phyloP scores from a whole-genome alignment of 2,113 vertebrate genomes.

The Cathartes aura region DNA sequence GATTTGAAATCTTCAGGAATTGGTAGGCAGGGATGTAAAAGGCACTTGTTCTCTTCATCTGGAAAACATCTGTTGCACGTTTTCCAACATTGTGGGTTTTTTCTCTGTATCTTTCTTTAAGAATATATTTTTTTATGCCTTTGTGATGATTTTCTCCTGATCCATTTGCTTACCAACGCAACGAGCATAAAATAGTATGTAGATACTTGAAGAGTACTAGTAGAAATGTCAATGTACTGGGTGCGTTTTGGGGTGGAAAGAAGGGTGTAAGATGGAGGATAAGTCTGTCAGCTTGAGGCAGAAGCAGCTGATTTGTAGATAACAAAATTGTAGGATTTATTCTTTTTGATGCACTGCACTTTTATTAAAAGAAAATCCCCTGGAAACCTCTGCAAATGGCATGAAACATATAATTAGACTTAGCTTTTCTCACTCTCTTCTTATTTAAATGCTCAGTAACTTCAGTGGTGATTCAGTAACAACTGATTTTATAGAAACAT shows the following conservation, averaged over 20 bases:
- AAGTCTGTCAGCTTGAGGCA: background rate
- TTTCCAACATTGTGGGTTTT: background rate
- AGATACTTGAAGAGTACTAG: background rate
- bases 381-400: constrained; percentile 63
- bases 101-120: background rate
- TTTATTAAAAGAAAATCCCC: constrained; percentile 63
- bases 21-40: background rate
- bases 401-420: constrained; percentile 57
- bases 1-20: background rate
- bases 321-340: constrained; percentile 61
- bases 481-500: constrained; percentile 56
- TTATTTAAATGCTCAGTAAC: constrained; percentile 58
- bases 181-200: background rate
- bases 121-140: background rate
- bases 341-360: constrained; percentile 42
- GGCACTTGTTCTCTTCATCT: background rate
- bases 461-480: constrained; percentile 55
- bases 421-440: constrained; percentile 34
- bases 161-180: background rate
- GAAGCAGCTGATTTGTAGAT: constrained; percentile 39
- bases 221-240: background rate
- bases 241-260: background rate
- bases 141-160: background rate
- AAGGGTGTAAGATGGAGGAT: constrained; percentile 6
- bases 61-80: background rate